Conservation (phyloP, 2,888 invertebrate genomes). For the Cosmia pyralina region DNA sequence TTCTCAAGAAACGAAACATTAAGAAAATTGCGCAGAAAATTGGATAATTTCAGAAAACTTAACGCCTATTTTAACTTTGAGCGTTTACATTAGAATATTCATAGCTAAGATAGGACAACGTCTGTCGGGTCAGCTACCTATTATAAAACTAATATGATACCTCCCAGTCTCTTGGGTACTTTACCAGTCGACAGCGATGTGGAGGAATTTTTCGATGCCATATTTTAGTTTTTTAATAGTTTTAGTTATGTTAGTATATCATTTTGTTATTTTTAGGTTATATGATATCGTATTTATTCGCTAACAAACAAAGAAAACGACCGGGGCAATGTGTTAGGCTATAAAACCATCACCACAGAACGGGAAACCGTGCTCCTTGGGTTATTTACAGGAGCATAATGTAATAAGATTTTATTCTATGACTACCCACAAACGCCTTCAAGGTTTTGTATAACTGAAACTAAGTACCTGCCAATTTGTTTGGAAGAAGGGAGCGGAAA, state of each 20-base stretch:
- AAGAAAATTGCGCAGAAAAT: no score
- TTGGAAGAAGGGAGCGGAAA: neutral
- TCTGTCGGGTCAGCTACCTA: neutral
- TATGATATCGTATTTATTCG: conserved; percentile 3
- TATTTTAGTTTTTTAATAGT: no score
- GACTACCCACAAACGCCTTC: neutral
- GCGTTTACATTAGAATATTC: no score
- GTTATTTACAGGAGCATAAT: conserved; percentile 1
- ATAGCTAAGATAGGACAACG: no score
- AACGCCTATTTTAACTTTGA: no score
- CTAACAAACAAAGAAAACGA: neutral
- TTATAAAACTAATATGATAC: conserved; percentile 13
- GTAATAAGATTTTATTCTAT: conserved; percentile 14
- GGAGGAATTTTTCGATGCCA: no score
- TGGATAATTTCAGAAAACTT: no score
- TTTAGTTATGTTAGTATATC: no score
- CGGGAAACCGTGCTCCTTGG: neutral
- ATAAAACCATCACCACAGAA: conserved; percentile 2
- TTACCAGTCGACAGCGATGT: no score
- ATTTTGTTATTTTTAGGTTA: no score
- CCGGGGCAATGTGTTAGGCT: neutral
- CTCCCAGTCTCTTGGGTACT: no score
- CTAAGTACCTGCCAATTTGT: conserved; percentile 5
- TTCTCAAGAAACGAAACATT: no score
- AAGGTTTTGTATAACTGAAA: conserved; percentile 8